Evolutionary conservation across 1,140 invertebrate genomes (phyloP).

Genomic region (Dolichoris vasculosae): DNA sequence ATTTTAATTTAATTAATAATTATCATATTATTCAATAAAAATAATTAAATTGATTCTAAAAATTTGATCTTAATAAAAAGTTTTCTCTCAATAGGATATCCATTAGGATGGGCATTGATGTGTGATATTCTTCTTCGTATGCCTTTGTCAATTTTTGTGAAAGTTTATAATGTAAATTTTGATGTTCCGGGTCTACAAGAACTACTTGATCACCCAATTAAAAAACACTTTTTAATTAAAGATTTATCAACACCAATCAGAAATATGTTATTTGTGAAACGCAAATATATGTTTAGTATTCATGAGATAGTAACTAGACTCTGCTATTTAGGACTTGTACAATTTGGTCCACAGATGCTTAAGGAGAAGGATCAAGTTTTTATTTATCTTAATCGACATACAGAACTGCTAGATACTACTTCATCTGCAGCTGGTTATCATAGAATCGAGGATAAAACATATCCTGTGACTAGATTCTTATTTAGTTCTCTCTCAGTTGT

Average conservation of each 20-base stretch:
- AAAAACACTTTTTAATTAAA: slow-evolving; percentile 79
- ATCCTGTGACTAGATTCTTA: slow-evolving; percentile 75
- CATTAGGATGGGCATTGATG: slow-evolving; percentile 84
- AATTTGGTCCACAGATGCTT: slow-evolving; percentile 80
- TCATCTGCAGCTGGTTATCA: slow-evolving; percentile 79
- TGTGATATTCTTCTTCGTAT: slow-evolving; percentile 83
- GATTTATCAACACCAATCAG: slow-evolving; percentile 74
- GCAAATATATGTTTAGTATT: slow-evolving; percentile 81
- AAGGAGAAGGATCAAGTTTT: slow-evolving; percentile 84
- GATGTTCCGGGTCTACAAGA: slow-evolving; percentile 77
- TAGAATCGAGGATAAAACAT: slow-evolving; percentile 77
- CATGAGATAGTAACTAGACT: slow-evolving; percentile 77
- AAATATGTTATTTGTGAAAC: slow-evolving; percentile 75
- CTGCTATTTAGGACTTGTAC: slow-evolving; percentile 81
- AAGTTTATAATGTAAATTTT: slow-evolving; percentile 79
- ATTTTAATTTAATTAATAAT: too few relatives aligned
- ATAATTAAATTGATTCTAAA: too few relatives aligned
- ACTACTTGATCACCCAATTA: slow-evolving; percentile 81
- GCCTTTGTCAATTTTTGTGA: slow-evolving; percentile 83
- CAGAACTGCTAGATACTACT: slow-evolving; percentile 80
- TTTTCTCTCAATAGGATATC: slow-evolving; percentile 72
- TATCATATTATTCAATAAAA: too few relatives aligned
- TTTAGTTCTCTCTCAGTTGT: slow-evolving; percentile 78
- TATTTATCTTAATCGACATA: slow-evolving; percentile 81
- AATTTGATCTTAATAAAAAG: not conserved